phyloP scores from a whole-genome alignment of 2,797 vertebrate species.

The Cheirogaleus major region DNA sequence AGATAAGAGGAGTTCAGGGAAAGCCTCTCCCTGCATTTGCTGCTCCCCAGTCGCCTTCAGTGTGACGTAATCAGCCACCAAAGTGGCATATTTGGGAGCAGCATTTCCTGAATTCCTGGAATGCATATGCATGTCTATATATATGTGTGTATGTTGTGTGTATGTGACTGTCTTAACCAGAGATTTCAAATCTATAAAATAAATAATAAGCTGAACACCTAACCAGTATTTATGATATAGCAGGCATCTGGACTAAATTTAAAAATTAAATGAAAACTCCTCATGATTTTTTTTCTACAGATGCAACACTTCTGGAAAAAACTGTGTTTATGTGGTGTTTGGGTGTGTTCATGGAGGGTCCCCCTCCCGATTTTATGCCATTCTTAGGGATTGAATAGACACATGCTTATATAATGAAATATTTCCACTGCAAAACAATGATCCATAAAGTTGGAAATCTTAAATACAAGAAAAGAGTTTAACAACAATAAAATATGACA shows the following conservation, averaged over 20 bases:
- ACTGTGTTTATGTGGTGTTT: background rate
- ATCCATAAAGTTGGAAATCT: background rate
- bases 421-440: background rate
- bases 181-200: conserved; percentile 12
- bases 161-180: background rate
- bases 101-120: background rate
- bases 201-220: background rate
- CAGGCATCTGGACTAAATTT: conserved; percentile 43
- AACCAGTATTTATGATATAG: background rate
- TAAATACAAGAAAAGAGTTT: background rate
- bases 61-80: background rate
- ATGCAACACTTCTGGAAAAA: background rate
- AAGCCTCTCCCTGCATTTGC: background rate
- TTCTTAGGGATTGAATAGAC: background rate
- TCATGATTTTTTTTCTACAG: background rate
- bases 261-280: conserved; percentile 39
- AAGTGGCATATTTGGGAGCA: background rate
- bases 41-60: background rate
- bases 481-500: background rate
- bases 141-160: background rate
- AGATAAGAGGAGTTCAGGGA: background rate
- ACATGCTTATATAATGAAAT: background rate
- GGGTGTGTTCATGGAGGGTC: background rate
- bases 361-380: background rate
- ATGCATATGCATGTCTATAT: background rate